Conservation (phyloP, 2,113 vertebrate genomes). For the Stegostoma tigrinum region DNA sequence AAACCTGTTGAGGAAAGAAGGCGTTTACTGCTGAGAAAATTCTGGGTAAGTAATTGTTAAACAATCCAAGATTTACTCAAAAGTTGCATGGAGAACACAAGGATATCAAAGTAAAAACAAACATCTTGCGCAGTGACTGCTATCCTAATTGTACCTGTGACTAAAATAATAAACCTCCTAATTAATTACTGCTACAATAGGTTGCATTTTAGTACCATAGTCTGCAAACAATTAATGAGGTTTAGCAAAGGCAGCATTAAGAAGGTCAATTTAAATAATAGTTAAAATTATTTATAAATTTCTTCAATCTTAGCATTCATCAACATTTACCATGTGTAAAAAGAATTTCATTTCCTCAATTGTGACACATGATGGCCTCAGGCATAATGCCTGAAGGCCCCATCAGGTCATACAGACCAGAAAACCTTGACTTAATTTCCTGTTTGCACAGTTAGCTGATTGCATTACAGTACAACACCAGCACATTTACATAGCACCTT, state of each 20-base stretch:
- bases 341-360: neutral
- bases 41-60: neutral
- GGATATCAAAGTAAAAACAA: neutral
- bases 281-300: neutral
- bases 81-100: neutral
- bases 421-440: neutral
- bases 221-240: neutral
- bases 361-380: neutral
- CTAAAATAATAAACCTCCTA: neutral
- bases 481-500: neutral
- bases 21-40: neutral
- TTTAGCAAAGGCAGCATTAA: neutral
- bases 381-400: neutral
- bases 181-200: neutral
- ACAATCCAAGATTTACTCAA: neutral
- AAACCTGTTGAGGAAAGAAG: slow-evolving; percentile 54
- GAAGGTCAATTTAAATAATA: slow-evolving; percentile 6
- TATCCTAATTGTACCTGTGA: neutral
- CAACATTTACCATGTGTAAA: neutral
- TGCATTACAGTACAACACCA: neutral
- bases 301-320: neutral
- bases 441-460: neutral
- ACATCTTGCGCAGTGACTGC: neutral
- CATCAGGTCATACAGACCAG: neutral
- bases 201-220: neutral